Conservation (phyloP, 2,888 invertebrate genomes). For the Drosophila fungiperda region DNA sequence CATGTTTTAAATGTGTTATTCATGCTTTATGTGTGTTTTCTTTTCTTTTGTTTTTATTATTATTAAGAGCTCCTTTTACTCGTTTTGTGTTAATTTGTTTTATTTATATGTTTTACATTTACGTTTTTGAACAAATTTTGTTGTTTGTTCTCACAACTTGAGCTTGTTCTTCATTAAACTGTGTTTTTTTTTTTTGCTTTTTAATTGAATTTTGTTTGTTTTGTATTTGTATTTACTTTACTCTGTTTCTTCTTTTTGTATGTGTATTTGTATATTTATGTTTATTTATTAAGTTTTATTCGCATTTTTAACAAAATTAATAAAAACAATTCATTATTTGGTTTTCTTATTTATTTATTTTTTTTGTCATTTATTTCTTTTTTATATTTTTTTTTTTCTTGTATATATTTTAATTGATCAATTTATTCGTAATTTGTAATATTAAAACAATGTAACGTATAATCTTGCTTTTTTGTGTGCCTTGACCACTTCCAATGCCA, state of each 20-base stretch:
- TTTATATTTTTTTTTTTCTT: conserved; percentile 32
- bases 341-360: conserved; percentile 38
- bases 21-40: conserved; percentile 52
- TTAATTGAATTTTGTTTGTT: conserved; percentile 45
- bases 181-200: conserved; percentile 25
- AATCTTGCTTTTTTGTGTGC: conserved; percentile 56
- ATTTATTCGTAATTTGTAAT: conserved; percentile 78
- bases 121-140: conserved; percentile 70
- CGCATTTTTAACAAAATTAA: conserved; percentile 76
- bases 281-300: conserved; percentile 62
- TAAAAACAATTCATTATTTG: conserved; percentile 71
- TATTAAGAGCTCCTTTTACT: conserved; percentile 64
- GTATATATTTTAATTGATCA: conserved; percentile 76
- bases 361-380: conserved; percentile 41
- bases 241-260: conserved; percentile 58
- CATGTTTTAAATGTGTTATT: conserved; percentile 61
- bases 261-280: conserved; percentile 58
- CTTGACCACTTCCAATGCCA: conserved; percentile 32
- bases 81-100: conserved; percentile 37
- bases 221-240: conserved; percentile 41
- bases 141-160: conserved; percentile 60
- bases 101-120: conserved; percentile 59
- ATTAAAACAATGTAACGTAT: conserved; percentile 78
- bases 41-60: conserved; percentile 45
- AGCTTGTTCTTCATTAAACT: conserved; percentile 51